Evolutionary conservation across 2,113 vertebrate species (phyloP).

Genomic region (Athene noctua): DNA sequence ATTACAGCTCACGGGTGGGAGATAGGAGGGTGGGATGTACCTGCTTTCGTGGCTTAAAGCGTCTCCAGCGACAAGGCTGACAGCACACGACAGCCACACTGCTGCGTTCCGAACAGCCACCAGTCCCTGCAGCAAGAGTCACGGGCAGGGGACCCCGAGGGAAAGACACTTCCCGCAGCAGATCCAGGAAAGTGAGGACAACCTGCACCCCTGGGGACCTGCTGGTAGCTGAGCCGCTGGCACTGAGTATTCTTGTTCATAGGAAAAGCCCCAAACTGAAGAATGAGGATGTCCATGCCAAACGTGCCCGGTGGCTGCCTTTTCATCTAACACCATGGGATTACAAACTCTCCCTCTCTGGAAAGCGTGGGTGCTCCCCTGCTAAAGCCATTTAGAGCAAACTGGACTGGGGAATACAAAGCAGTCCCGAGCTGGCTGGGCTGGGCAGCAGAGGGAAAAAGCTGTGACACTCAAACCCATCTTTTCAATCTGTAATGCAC

Average conservation of each 20-base stretch:
- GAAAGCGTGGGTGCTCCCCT: neutral
- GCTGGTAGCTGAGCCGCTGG: neutral
- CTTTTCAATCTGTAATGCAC: neutral
- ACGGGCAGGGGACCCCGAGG: too few species aligned
- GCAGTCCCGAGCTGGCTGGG: neutral
- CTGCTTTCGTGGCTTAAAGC: neutral
- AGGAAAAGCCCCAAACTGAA: neutral
- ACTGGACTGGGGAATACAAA: neutral
- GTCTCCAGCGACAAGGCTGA: neutral
- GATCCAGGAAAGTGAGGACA: too few species aligned
- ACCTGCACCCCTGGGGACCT: neutral
- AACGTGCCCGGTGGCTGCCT: neutral
- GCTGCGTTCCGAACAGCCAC: neutral
- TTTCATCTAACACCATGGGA: neutral
- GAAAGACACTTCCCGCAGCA: neutral
- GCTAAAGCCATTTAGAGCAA: neutral
- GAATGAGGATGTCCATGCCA: neutral
- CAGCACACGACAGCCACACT: fast-evolving
- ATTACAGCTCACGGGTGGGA: neutral
- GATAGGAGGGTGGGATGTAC: neutral
- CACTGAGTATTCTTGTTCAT: neutral
- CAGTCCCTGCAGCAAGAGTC: neutral
- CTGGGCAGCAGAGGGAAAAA: neutral
- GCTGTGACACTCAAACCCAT: neutral
- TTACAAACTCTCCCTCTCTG: neutral